A percentile compares a stretch with the other conserved stretches of the same genome.
Conservation (phyloP, 1,140 invertebrate genomes). For the Dendrolimus kikuchii region DNA sequence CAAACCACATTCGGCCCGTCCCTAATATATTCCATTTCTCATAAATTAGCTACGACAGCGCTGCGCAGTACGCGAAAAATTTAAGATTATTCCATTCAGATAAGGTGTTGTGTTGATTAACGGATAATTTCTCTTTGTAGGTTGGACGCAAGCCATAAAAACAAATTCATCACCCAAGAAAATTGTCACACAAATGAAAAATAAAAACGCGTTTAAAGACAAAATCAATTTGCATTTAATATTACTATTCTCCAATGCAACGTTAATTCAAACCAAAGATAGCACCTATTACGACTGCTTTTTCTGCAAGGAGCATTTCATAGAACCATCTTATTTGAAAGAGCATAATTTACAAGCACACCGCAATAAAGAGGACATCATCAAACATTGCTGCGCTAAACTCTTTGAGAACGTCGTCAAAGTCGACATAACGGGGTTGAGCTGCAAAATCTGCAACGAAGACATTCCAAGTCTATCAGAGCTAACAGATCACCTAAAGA, state of each 20-base stretch:
- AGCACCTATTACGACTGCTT: slow-evolving; percentile 10
- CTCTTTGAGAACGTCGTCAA: slow-evolving; percentile 3
- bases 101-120: too few species aligned
- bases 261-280: slow-evolving; percentile 5
- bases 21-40: too few species aligned
- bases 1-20: too few species aligned
- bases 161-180: not conserved
- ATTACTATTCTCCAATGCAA: slow-evolving; percentile 13
- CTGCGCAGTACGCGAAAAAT: too few species aligned
- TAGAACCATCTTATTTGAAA: slow-evolving; percentile 10
- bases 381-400: not conserved
- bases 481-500: slow-evolving; percentile 5
- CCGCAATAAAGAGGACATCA: not conserved
- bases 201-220: not conserved
- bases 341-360: slow-evolving; percentile 6
- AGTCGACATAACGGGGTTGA: slow-evolving; percentile 7
- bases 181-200: not conserved
- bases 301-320: slow-evolving; percentile 9
- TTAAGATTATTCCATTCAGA: too few species aligned
- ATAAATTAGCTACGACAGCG: too few species aligned
- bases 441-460: slow-evolving; percentile 6
- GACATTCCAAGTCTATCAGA: slow-evolving; percentile 4
- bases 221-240: slow-evolving; percentile 10
- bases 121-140: slow-evolving; percentile 4
- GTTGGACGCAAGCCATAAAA: not conserved